Base-by-base conservation (phyloP, 2,113 vertebrate genomes). In the Sorex fumeus region DNA sequence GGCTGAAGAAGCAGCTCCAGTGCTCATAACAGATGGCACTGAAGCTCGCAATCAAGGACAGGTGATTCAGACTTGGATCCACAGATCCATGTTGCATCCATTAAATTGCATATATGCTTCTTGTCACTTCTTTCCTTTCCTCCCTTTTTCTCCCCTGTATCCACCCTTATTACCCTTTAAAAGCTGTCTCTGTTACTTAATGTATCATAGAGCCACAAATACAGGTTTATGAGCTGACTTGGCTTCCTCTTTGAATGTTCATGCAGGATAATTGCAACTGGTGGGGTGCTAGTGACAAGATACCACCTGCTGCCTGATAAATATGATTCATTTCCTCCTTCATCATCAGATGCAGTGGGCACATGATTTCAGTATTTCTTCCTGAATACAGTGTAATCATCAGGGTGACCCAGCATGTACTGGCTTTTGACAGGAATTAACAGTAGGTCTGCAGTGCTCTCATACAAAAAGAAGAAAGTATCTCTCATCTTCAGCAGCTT, bases 311-410 rank as follows among this genome's bases (percentile, higher is more conserved):
- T 23, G 12, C 53, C 28, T 71, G 19, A n/a, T 62, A 47, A 78
- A 47, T 4, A 8, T 36, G n/a, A 23, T 53, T 76, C 43, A 66
- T 66, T 76, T 81, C 74, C 36, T 8, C 87, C 6, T 27, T n/a
- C 8, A 8, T 78, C 36, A 7, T n/a, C 28, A 30, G 66, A 36
- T 25, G 27, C 53, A 47, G 16, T 18, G 36, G 53, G 45, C 2
- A 15, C 32, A 40, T 6, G 2, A n/a, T 23, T 92, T 62, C 53
- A 60, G 25, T 66, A 36, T 77, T 80, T 93, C 60, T 36, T 95
- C 18, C 23, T 69, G 9, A 78, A 25, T 79, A 6, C 23, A 28
- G 6, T 36, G 6, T 40, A 43, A 9, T 40, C 70, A 53, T 77
- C 25, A 7, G 7, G 25, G n/a, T 72, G 62, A 40, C 8, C 6